Base-by-base conservation (phyloP, 2,888 invertebrate species). In the Thecophora atra region DNA sequence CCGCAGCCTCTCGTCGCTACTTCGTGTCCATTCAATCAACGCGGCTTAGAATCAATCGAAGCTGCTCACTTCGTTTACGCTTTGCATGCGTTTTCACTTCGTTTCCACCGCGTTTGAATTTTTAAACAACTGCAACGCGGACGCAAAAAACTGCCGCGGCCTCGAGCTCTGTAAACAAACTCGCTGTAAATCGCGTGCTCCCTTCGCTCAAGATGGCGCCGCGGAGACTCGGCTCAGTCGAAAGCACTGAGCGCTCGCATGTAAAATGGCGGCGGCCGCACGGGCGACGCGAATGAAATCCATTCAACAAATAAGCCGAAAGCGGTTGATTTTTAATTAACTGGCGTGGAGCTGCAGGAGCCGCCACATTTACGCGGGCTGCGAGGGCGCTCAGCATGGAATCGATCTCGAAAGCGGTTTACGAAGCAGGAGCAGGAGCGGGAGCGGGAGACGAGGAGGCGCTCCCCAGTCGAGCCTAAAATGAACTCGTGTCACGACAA, bases 291-390 rank as follows among this genome's bases (percentile, higher is more conserved):
- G 83, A 82, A 84, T 85, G 84, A 86, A 86, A 86, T 86, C 86
- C 86, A 86, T 86, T 85, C 81, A 83, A 86, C 85, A 86, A 86
- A 86, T 84, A 86, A 78, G 80, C 85, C 85, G 80, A 79, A 77
- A 86, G 86, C 86, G 81, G 86, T 86, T 86, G 85, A 84, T 86
- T 86, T 86, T 86, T 86, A 86, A 86, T 86, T 86, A 86, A 86
- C 82, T 52, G 30, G 24, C 42, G 28, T 1, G 17, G 30, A 28
- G 21, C 15, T 19, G 26, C 24, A 11, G 30, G 52, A 19, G 64
- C 54, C 63, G 60, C 28, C 56, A 56, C 6, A 21, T 56, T 26
- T 37, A 2, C 37, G 11, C 28, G 17, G 21, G 28, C 15, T 24
- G 58, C 24, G 15, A 17, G 28, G 13, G 13, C 15, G 58, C 13